Evolutionary conservation across 2,113 vertebrate species (phyloP), one percentile per base, ranked within the genome.

Genomic region (Alaudala cheleensis): DNA sequence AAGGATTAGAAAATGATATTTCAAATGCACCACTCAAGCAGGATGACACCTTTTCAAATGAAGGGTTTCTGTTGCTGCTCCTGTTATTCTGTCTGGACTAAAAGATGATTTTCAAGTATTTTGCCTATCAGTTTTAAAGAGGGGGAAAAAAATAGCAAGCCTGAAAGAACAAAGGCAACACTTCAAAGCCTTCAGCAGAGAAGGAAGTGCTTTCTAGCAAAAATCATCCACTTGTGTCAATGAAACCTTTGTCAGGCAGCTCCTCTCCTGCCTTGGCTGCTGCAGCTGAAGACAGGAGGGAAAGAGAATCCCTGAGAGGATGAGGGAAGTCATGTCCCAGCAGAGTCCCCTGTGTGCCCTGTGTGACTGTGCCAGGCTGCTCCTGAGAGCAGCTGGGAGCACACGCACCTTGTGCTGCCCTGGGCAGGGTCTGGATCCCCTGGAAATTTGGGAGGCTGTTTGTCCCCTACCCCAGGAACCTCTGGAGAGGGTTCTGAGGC

Each of bases 171-270:
- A 98, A 97, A 98, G 98, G 87, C 15, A 5, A 40, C 22, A 97
- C 98, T 98, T 98, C 98, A 98, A 98, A 98, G 98, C 69, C 88
- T 96, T 90, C 44, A 85, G 58, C 90, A 21, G 86, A 92, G 84
- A 89, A 97, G 97, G 97, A 98, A 98, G 97, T 96, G 95, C 96
- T 98, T 97, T 98, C 92, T 89, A 97, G 92, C 91, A 98, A 97
- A 97, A 98, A 96, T 90, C 86, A 94, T 73, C 94, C 93, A n/a
- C 83, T 96, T 76, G 65, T 86, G 95, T 98, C 97, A 98, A 98
- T 97, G 97, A 92, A 87, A 81, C 82, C 97, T 98, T 98, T 98
- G 98, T 98, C 95, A 91, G 94, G 54, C 56, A 40, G 88, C 5
- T 96, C 90, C 86, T 95, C 93, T 95, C 91, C 85, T 94, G 90